Evolutionary conservation across 2,797 vertebrate genomes (phyloP), one percentile per base, ranked within the genome.

Genomic region (Microcaecilia unicolor): DNA sequence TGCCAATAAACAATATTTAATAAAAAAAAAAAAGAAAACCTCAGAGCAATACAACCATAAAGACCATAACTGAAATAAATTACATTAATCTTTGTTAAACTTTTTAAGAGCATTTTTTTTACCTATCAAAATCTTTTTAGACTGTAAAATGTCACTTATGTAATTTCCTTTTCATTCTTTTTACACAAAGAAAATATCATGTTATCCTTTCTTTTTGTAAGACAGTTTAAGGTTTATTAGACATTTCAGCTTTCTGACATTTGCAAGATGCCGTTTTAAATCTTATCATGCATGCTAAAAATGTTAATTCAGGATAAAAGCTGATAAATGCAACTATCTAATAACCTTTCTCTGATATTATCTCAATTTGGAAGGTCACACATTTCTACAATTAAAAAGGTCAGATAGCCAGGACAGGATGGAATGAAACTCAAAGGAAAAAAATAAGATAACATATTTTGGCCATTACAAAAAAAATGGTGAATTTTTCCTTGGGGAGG

Each of bases 261-360:
- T 45, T 27, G 10, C 13, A 56, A 23, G 15, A 44, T 41, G 12
- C 47, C 18, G 14, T 42, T 52, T 14, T 37, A 12, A 12, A 39
- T 31, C 18, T 25, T 31, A 41, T 36, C 16, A 15, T 10, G 33
- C 27, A 34, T 26, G 18, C 35, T 15, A 31, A 17, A 25, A 25
- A 40, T 24, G 27, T 24, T 43, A 46, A 40, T 41, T n/a, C n/a
- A 28, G 16, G 4, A 34, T 19, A 18, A 49, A 29, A 35, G 22
- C 18, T 36, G 56, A 54, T 4, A 11, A 37, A 18, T 49, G 10
- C 42, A n/a, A n/a, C n/a, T n/a, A 41, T 34, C 5, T 56, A 50
- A 51, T 31, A 55, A 13, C 30, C 22, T 28, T 24, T 60, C 15
- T 24, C 6, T 3, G 25, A 7, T 39, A 37, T 15, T 27, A 43